Evolutionary conservation across 2,797 vertebrate species (phyloP).

Genomic region (Propithecus deckenii): DNA sequence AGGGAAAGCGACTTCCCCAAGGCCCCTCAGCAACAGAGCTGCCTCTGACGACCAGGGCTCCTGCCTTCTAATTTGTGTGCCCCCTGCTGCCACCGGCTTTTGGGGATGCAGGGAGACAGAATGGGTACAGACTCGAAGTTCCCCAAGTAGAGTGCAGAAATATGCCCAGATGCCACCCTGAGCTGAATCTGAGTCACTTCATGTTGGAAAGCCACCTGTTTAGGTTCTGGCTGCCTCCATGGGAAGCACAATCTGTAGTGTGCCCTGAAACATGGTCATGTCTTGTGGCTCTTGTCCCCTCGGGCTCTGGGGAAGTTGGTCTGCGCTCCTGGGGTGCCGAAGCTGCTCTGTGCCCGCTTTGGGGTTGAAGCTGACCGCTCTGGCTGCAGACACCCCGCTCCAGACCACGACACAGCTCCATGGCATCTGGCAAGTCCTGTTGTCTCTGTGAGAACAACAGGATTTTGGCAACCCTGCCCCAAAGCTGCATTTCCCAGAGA

Average conservation of each 20-base stretch:
- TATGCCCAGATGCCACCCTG: neutral
- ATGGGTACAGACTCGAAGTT: neutral
- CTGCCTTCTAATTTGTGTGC: neutral
- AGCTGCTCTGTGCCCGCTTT: neutral
- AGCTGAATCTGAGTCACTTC: neutral
- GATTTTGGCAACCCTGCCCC: neutral
- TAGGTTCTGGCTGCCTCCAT: accelerated
- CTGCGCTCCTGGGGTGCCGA: neutral
- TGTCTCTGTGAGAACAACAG: neutral
- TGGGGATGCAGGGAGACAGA: neutral
- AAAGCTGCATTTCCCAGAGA: neutral
- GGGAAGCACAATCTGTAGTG: neutral
- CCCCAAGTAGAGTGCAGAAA: neutral
- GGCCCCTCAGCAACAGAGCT: neutral
- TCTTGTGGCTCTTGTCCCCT: neutral
- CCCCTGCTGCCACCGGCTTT: neutral
- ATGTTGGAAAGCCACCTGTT: neutral
- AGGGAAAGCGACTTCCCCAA: neutral
- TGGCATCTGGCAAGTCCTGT: neutral
- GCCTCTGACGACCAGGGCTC: neutral
- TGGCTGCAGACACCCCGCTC: neutral
- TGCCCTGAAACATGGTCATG: accelerated
- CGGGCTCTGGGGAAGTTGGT: neutral
- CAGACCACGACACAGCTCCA: neutral
- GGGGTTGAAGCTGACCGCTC: neutral